Base-by-base conservation (phyloP, 1,140 invertebrate genomes). In the Drosophila pseudoobscura region DNA sequence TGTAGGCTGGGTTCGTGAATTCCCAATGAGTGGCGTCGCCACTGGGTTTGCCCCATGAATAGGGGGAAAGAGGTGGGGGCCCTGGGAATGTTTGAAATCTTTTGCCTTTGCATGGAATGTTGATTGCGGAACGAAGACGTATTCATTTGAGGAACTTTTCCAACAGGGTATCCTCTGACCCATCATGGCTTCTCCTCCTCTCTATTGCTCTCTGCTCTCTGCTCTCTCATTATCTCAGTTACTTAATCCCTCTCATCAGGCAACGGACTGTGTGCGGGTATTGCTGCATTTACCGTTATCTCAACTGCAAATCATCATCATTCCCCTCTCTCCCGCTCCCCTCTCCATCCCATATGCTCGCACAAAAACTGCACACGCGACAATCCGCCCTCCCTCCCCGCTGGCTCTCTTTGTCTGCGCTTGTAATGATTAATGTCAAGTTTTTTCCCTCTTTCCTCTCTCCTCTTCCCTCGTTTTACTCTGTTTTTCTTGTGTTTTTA, bases 351-450 rank as follows among this genome's bases (percentile, higher is more conserved):
- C 56, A 71, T 72, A 54, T 55, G 66, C 43, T 50, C 39, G 15
- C 13, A 61, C 35, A 52, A 15, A 57, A 57, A 74, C 71, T 74
- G 46, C 75, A 74, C 73, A 68, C 52, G 74, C 73, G 61, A 80
- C 71, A 80, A 58, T 75, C 61, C 17, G 22, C 15, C 35, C 45
- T 15, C 41, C 15, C 11, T 11, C 11, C 49, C 35, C n/a, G 15
- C 31, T 17, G 43, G n/a, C 45, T 49, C 74, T 62, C 75, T 84
- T 77, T 80, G 76, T 78, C 75, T 82, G 73, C 66, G 60, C 75
- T 88, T 69, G 61, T 54, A 89, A 88, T 88, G 83, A 88, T 89
- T 88, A 88, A 88, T 88, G 83, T 75, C 54, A 68, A 75, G 75
- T 80, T 80, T 80, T 87, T 84, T 69, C 39, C 43, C 22, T 56